Percentiles rank a stretch among this genome's conserved stretches.
phyloP scores from a whole-genome alignment of 2,888 invertebrate species.

The Synanthedon myopaeformis region DNA sequence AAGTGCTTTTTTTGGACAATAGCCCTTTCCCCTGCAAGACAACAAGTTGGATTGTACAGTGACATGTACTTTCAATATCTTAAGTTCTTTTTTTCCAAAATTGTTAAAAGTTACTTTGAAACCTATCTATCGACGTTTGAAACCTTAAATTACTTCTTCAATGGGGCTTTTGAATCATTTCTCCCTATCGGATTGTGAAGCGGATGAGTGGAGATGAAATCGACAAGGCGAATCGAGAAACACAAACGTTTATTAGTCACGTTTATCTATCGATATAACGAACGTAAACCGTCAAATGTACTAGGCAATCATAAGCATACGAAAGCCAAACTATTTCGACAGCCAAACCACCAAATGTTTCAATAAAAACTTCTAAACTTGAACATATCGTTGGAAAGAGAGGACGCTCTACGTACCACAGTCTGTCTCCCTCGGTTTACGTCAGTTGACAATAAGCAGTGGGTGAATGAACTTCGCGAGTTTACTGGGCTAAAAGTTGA shows the following conservation, averaged over 20 bases:
- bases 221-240: neutral
- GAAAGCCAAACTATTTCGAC: slow-evolving; percentile 60
- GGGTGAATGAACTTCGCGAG: slow-evolving; percentile 69
- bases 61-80: no score
- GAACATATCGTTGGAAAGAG: slow-evolving; percentile 45
- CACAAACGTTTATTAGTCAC: slow-evolving; percentile 28
- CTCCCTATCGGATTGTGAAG: no score
- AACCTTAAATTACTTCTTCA: no score
- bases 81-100: no score
- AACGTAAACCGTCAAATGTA: slow-evolving; percentile 63
- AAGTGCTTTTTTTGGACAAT: no score
- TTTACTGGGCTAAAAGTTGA: slow-evolving; percentile 73
- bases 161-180: no score
- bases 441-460: slow-evolving; percentile 67
- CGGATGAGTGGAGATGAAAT: no score
- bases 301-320: slow-evolving; percentile 54
- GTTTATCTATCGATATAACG: slow-evolving; percentile 59
- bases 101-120: no score
- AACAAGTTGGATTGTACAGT: no score
- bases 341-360: slow-evolving; percentile 46
- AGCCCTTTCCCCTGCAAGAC: no score
- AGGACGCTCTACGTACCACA: slow-evolving; percentile 38
- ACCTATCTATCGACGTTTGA: no score
- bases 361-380: slow-evolving; percentile 64
- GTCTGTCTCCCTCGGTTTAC: slow-evolving; percentile 50